Evolutionary conservation across 1,140 invertebrate species (phyloP).

Genomic region (Drosophila truncata): DNA sequence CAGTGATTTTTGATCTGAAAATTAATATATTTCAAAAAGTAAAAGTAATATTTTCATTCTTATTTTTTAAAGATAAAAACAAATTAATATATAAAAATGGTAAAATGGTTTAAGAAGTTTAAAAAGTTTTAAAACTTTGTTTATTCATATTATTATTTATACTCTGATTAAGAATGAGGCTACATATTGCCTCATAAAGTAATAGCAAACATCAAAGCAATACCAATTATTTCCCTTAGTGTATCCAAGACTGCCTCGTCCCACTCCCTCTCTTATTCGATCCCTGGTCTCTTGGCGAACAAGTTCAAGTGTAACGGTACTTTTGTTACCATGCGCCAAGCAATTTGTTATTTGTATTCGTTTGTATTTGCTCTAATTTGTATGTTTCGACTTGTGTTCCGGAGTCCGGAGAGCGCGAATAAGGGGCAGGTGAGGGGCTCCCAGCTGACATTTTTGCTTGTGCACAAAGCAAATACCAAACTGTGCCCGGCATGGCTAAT

Average conservation of each 20-base stretch:
- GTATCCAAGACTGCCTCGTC: constrained; percentile 30
- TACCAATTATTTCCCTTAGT: constrained; percentile 19
- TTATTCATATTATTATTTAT: too few relatives aligned
- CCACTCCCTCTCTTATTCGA: constrained; percentile 6
- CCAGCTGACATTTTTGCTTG: constrained; percentile 80
- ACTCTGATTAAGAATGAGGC: neutral
- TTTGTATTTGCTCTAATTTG: constrained; percentile 80
- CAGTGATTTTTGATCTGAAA: neutral
- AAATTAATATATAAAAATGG: neutral
- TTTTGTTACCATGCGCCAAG: constrained; percentile 76
- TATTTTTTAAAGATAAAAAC: too few relatives aligned
- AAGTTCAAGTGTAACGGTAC: constrained; percentile 72
- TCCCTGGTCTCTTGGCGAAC: constrained; percentile 35
- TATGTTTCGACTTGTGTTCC: constrained; percentile 53
- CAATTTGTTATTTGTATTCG: constrained; percentile 77
- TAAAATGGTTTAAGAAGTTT: neutral
- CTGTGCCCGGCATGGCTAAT: constrained; percentile 79
- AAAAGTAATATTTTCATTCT: neutral
- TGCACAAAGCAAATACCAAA: constrained; percentile 78
- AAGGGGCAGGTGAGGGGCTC: neutral
- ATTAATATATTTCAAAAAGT: neutral
- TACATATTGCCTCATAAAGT: neutral
- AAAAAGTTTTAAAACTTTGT: neutral
- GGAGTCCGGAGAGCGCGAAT: neutral
- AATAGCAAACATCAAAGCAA: neutral